A percentile compares a stretch with the other conserved stretches of the same genome.
Conservation (phyloP, 2,113 vertebrate species). For the Stegastes partitus region DNA sequence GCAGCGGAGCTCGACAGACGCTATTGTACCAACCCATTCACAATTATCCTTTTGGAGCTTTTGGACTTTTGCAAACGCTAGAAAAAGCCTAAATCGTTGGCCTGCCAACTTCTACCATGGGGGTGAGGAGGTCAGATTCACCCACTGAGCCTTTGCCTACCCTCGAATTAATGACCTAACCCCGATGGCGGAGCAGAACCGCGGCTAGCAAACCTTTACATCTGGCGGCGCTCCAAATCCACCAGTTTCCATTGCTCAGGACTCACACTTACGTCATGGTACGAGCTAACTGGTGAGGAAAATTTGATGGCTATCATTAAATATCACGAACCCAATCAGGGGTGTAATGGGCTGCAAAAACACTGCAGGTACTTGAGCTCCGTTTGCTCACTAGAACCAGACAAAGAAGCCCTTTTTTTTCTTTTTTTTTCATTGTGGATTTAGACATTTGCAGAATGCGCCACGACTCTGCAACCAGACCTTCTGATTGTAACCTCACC, state of each 20-base stretch:
- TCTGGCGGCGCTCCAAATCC: conserved; percentile 23
- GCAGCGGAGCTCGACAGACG: conserved; percentile 54
- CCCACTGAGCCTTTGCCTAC: conserved; percentile 18
- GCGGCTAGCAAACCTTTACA: conserved; percentile 28
- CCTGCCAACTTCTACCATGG: conserved; percentile 50
- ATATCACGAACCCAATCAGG: conserved; percentile 57
- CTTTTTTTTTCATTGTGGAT: no score
- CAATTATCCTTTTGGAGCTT: conserved; percentile 49
- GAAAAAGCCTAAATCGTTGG: conserved; percentile 45
- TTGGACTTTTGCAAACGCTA: conserved; percentile 42
- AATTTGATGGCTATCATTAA: conserved; percentile 71
- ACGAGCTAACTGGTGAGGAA: conserved; percentile 46
- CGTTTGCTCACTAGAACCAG: neutral
- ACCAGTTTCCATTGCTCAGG: neutral
- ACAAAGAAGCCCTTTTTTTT: neutral
- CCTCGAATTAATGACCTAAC: conserved; percentile 36
- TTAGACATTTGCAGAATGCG: neutral
- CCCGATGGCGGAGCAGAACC: conserved; percentile 14
- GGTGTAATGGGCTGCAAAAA: conserved; percentile 44
- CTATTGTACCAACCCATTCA: conserved; percentile 68
- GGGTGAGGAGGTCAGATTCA: conserved; percentile 66
- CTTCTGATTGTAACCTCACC: conserved; percentile 38
- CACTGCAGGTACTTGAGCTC: neutral
- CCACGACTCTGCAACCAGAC: conserved; percentile 16
- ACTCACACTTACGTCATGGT: conserved; percentile 63